Evolutionary conservation across 2,888 invertebrate genomes (phyloP).

Genomic region (Lasioglossum oenotherae): DNA sequence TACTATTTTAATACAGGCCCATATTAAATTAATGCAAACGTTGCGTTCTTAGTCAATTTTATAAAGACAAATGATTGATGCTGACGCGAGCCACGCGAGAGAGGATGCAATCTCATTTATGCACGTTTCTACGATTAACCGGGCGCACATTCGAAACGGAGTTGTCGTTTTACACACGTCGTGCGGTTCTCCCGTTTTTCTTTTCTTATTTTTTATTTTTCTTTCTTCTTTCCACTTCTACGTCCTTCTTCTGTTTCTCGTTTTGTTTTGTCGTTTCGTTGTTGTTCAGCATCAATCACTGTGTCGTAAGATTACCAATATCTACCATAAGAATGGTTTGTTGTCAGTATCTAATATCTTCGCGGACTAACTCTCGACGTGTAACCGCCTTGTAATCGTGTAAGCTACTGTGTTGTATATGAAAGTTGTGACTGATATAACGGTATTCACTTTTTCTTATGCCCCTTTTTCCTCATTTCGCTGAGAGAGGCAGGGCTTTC

Average conservation of each 20-base stretch:
- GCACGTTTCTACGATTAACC: conserved; percentile 28
- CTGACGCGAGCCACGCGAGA: conserved; percentile 66
- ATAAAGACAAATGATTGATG: conserved; percentile 77
- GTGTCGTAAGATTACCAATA: conserved; percentile 70
- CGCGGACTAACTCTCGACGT: conserved; percentile 69
- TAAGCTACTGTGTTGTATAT: conserved; percentile 67
- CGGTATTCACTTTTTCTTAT: conserved; percentile 53
- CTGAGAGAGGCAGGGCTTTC: conserved; percentile 56
- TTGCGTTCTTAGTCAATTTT: conserved; percentile 82
- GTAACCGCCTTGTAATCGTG: conserved; percentile 70
- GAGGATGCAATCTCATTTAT: conserved; percentile 40
- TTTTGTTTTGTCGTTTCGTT: conserved; percentile 44
- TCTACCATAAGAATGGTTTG: conserved; percentile 71
- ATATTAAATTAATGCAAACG: conserved; percentile 81
- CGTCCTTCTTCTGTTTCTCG: conserved; percentile 25
- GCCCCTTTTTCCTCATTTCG: conserved; percentile 48
- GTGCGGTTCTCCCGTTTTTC: conserved; percentile 28
- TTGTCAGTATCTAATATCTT: conserved; percentile 69
- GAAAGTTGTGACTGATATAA: conserved; percentile 63
- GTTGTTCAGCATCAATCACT: conserved; percentile 70
- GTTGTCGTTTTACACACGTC: neutral
- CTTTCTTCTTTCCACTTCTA: neutral
- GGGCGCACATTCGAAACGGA: conserved; percentile 34
- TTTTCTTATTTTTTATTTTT: conserved; percentile 30
- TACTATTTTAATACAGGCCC: conserved; percentile 84